Evolutionary conservation across 2,888 invertebrate species (phyloP), one percentile per base, ranked within the genome.

Genomic region (Alsophila aescularia): DNA sequence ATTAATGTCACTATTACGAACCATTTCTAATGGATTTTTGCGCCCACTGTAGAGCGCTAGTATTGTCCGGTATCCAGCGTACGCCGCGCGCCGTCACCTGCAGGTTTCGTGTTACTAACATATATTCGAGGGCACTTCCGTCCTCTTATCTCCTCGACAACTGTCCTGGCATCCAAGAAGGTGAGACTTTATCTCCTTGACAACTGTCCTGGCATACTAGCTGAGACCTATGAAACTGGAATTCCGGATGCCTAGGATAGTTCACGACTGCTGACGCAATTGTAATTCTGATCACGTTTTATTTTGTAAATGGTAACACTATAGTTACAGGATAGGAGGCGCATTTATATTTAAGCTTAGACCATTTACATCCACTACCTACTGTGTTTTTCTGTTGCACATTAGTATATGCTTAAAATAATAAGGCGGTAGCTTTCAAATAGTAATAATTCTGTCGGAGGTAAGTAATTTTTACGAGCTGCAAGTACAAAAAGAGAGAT

Each of bases 81-180:
- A 60, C 55, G 32, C 51, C 49, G n/a, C n/a, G n/a, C n/a, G n/a
- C 24, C 54, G 29, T 76, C 72, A 70, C 70, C 72, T 68, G 58
- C 64, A 52, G 58, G 66, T 66, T 43, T 59, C 62, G 65, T 66
- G 61, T 63, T 66, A 64, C 68, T 61, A 62, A 64, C 67, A 65
- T 67, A 65, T 69, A 73, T 44, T 21, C 4, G 31, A 77, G 75
- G 69, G 66, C 67, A 69, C 62, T 64, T 64, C 67, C 72, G 52
- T 58, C 44, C 35, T 44, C 27, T 51, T 62, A 49, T 57, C 49
- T 48, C 27, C 31, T 40, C 47, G 50, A 52, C 48, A 55, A 57
- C 54, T 61, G 61, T 58, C 55, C 41, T 24, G 24, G 24, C 24
- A 5, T 24, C 8, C 7, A 36, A 8, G 16, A 2, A 43, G 51